Evolutionary conservation across 1,140 invertebrate species (phyloP).

Genomic region (Atta cephalotes): DNA sequence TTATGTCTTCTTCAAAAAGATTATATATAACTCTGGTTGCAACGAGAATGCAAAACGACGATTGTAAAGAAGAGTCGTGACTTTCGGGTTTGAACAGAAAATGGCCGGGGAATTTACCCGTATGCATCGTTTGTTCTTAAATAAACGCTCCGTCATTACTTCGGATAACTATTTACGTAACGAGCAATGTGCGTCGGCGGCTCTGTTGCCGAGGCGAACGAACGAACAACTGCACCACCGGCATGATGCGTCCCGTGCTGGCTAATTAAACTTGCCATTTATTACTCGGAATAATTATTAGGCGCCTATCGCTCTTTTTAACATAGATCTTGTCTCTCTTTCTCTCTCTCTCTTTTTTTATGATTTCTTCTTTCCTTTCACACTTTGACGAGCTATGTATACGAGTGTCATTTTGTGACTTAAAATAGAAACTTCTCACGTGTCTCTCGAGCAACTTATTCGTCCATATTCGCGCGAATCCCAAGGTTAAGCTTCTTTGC

Average conservation of each 20-base stretch:
- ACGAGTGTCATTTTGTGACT: conserved; percentile 1
- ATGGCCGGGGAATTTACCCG: conserved; percentile 26
- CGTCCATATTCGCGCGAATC: neutral
- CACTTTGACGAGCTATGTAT: neutral
- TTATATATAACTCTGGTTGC: no score
- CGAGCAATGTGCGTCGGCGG: neutral
- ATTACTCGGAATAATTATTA: conserved; percentile 28
- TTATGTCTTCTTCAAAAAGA: no score
- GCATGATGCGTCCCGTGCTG: neutral
- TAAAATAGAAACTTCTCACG: conserved; percentile 34
- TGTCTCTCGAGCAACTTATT: neutral
- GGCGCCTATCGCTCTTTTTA: neutral
- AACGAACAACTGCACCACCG: neutral
- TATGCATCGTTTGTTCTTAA: conserved; percentile 60
- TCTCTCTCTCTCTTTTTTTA: neutral
- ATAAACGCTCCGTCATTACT: conserved; percentile 49
- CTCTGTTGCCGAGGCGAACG: conserved; percentile 19
- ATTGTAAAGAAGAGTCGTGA: neutral
- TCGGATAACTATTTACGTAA: conserved; percentile 36
- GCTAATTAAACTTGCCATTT: conserved; percentile 11
- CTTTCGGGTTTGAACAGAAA: neutral
- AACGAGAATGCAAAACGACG: no score
- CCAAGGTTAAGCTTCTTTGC: neutral
- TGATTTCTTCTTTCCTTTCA: neutral
- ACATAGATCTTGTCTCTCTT: neutral